Percentiles rank a stretch among this genome's conserved stretches.
phyloP scores from a whole-genome alignment of 2,888 invertebrate species.

The Selenia dentaria region DNA sequence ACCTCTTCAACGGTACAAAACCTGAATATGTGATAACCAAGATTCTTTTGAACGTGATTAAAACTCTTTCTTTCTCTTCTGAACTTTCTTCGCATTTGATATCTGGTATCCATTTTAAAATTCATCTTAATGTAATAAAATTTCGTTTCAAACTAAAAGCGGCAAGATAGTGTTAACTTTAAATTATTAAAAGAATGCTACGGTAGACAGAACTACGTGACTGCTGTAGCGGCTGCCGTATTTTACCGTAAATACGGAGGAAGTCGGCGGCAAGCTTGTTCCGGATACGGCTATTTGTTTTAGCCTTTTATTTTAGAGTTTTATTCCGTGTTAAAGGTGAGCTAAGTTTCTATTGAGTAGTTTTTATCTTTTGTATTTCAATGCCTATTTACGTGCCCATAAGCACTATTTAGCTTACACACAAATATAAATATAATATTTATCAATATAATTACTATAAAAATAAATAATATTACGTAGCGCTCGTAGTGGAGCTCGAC shows the following conservation, averaged over 20 bases:
- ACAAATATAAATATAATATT: no score
- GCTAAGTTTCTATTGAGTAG: background rate
- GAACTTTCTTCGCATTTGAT: no score
- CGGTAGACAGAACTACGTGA: constrained; percentile 16
- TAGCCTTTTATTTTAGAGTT: constrained; percentile 14
- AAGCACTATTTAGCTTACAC: no score
- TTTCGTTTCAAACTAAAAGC: constrained; percentile 24
- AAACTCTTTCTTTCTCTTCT: no score
- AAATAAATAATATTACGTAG: no score
- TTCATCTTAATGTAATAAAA: constrained; percentile 12
- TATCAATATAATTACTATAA: no score
- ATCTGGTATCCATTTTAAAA: constrained; percentile 4
- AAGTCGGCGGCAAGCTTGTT: constrained; percentile 4
- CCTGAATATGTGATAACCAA: no score
- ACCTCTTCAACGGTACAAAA: no score
- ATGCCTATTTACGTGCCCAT: background rate
- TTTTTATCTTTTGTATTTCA: background rate
- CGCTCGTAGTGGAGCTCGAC: no score
- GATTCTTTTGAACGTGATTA: no score
- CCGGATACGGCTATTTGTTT: constrained; percentile 14
- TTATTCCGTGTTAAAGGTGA: background rate
- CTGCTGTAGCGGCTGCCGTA: constrained; percentile 7
- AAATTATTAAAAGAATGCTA: constrained; percentile 34
- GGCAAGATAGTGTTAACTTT: constrained; percentile 30
- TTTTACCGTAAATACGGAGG: constrained; percentile 13